phyloP scores from a whole-genome alignment of 2,113 vertebrate genomes.

The Taurulus bubalis region DNA sequence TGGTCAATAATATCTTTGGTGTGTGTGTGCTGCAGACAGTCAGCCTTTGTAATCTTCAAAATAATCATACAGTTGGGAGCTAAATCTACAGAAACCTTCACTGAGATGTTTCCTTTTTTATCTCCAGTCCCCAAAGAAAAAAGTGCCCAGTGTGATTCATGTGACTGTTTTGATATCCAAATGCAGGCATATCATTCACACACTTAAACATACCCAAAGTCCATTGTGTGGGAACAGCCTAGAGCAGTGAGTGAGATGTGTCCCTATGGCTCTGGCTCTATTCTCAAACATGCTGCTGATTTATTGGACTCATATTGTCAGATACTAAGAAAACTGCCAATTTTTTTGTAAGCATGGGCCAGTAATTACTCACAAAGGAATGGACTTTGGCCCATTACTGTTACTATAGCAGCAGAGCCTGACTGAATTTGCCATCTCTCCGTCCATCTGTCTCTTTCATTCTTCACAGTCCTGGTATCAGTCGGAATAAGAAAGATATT shows the following conservation, averaged over 20 bases:
- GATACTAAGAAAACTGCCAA: constrained; percentile 37
- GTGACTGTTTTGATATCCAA: constrained; percentile 43
- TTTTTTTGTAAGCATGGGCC: constrained; percentile 32
- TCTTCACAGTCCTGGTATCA: constrained; percentile 2
- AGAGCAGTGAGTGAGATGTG: constrained; percentile 57
- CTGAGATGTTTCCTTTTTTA: constrained; percentile 34
- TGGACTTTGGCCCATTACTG: constrained; percentile 36
- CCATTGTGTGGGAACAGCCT: constrained; percentile 43
- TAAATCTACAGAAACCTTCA: constrained; percentile 16
- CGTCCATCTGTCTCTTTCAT: not conserved
- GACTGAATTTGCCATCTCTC: not conserved
- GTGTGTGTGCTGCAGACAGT: constrained; percentile 17
- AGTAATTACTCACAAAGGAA: constrained; percentile 41
- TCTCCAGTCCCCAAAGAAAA: constrained; percentile 11
- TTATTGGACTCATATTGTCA: constrained; percentile 56
- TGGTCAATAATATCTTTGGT: constrained; percentile 48
- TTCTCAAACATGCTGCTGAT: constrained; percentile 55
- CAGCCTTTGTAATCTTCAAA: constrained; percentile 44
- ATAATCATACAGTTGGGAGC: constrained; percentile 34
- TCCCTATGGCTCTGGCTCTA: constrained; percentile 45
- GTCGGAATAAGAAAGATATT: not conserved
- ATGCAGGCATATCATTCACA: constrained; percentile 23
- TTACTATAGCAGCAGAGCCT: constrained; percentile 38
- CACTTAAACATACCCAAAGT: constrained; percentile 35
- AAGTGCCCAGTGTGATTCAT: constrained; percentile 36